Percentiles rank a stretch among this genome's conserved stretches.
These are phyloP conservation scores for Podiceps cristatus DNA, from an alignment of 2,113 vertebrate species.

Conservation along the genomic window DNA sequence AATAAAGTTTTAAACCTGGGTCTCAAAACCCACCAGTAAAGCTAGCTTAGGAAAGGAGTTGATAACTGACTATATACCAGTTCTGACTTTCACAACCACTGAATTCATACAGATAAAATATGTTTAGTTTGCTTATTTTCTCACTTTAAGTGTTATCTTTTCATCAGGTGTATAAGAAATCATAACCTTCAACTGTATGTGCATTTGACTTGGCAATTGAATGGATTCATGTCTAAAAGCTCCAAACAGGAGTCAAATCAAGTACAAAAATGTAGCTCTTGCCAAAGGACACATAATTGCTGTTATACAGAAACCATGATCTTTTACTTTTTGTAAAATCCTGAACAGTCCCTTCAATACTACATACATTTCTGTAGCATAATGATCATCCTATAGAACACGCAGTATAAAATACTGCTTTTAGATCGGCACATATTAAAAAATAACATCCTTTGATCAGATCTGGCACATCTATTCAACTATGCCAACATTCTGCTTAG, in stretches of 20 bases:
- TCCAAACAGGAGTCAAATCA: not conserved
- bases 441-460: not conserved
- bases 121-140: not conserved
- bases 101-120: not conserved
- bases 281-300: not conserved
- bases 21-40: not conserved
- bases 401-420: not conserved
- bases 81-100: not conserved
- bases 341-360: not conserved
- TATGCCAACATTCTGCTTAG: not conserved
- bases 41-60: not conserved
- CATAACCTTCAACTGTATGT: not conserved
- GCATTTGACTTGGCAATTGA: not conserved
- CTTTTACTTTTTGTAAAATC: not conserved
- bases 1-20: not conserved
- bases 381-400: not conserved
- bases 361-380: not conserved
- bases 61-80: not conserved
- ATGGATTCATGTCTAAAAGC: not conserved
- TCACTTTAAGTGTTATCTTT: not conserved
- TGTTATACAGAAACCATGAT: not conserved
- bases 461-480: not conserved
- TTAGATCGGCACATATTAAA: not conserved
- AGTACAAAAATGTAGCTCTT: not conserved
- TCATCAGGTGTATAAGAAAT: not conserved